Evolutionary conservation across 2,888 invertebrate species (phyloP), one percentile per base, ranked within the genome.

Genomic region (Allacma fusca): DNA sequence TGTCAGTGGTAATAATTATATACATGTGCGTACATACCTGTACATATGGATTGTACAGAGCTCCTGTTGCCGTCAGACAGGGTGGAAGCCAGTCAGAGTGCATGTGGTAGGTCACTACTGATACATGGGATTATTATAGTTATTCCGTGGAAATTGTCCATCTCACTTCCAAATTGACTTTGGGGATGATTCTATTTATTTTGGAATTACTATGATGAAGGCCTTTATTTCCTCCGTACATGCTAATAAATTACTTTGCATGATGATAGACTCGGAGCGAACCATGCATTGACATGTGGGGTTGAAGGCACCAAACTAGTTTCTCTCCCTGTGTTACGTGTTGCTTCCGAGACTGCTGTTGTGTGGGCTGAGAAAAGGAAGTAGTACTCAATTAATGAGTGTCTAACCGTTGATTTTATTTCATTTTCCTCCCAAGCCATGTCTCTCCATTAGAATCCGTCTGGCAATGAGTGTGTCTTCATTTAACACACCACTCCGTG

Each of bases 351-450:
- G 7, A 7, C n/a, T 29, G 13, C 21, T 34, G n/a, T 26, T 68
- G 68, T 68, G 68, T 68, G 68, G 68, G 68, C 12, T 68, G 28
- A 29, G 13, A 26, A 68, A 26, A 34, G 68, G 68, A 68, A 68
- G 68, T 34, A 4, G 34, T 9, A 68, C 28, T n/a, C 19, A 34
- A 68, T 68, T 68, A 68, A 68, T 68, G 34, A 34, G 12, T 26
- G 12, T 50, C 16, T 50, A 50, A 50, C 50, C 50, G 19, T 50
- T 50, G 50, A 50, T 50, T 50, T 50, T 50, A 50, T 50, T 50
- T 16, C 19, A 50, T 50, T 50, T 50, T n/a, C 50, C 50, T 50
- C 50, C 50, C 16, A 50, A 19, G 7, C 2, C 9, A 34, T 34
- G 4, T 34, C n/a, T n/a, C n/a, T n/a, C n/a, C n/a, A n/a, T n/a